Evolutionary conservation across 1,140 invertebrate genomes (phyloP).

Genomic region (Teleogryllus occipitalis): DNA sequence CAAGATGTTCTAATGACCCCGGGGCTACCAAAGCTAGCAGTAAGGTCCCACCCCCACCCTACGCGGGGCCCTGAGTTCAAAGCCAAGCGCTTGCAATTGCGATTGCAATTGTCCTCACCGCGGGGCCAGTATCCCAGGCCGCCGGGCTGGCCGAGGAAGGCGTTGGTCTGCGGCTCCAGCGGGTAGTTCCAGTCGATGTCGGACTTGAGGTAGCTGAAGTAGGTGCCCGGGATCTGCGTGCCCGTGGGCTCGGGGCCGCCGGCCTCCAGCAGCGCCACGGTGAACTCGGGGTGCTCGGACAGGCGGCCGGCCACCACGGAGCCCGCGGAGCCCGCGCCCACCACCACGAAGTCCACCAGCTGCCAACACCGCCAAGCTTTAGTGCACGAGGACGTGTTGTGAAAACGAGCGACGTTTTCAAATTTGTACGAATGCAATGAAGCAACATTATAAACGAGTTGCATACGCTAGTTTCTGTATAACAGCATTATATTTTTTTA

Average conservation of each 20-base stretch:
- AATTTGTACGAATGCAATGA: too few relatives aligned
- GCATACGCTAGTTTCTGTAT: too few relatives aligned
- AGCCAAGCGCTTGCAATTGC: too few relatives aligned
- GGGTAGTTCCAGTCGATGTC: constrained; percentile 21
- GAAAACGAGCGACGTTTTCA: too few relatives aligned
- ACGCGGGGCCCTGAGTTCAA: too few relatives aligned
- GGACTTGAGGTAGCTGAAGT: constrained; percentile 21
- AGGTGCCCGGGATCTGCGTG: constrained; percentile 21
- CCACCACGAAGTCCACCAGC: constrained; percentile 20
- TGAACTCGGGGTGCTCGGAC: constrained; percentile 15
- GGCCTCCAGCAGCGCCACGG: constrained; percentile 23
- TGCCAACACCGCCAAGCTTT: too few relatives aligned
- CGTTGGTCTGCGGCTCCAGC: constrained; percentile 43
- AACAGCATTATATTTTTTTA: too few relatives aligned
- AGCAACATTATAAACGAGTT: too few relatives aligned
- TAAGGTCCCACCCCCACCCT: too few relatives aligned
- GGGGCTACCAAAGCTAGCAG: too few relatives aligned
- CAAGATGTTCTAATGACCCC: too few relatives aligned
- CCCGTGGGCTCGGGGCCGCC: constrained; percentile 23
- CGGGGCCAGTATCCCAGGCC: constrained; percentile 37
- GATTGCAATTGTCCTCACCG: constrained; percentile 34
- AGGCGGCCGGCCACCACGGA: constrained; percentile 22
- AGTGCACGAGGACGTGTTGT: too few relatives aligned
- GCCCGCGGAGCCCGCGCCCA: constrained; percentile 23
- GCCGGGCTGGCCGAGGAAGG: constrained; percentile 34